These are phyloP conservation scores for Actinopyga echinites DNA, from an alignment of 53 echinoderm and acorn worm genomes.

Conservation along the genomic window DNA sequence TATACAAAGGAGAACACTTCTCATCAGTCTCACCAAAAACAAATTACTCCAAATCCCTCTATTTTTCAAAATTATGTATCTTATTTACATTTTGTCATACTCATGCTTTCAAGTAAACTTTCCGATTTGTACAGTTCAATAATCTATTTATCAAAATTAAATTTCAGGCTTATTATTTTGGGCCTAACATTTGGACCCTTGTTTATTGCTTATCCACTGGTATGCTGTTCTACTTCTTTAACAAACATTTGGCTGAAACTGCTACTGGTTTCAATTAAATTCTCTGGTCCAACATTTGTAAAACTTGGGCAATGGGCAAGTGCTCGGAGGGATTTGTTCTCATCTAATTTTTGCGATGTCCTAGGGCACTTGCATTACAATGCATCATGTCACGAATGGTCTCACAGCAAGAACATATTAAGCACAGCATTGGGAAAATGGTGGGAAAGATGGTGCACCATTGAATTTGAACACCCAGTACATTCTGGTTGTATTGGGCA, in stretches of 20 bases:
- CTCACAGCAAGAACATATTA: constrained; percentile 73
- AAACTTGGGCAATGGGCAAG: constrained; percentile 99
- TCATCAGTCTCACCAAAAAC: too few relatives aligned
- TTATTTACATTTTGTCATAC: too few relatives aligned
- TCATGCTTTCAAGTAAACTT: neutral
- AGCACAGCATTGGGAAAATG: constrained; percentile 76
- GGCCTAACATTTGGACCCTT: constrained; percentile 61
- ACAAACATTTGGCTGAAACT: constrained; percentile 58
- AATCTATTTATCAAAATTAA: constrained; percentile 47
- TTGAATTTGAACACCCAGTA: constrained; percentile 57
- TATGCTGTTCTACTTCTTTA: constrained; percentile 16
- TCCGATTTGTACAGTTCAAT: neutral
- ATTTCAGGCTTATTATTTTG: constrained; percentile 47
- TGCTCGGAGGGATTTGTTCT: constrained; percentile 86
- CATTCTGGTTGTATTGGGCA: constrained; percentile 97
- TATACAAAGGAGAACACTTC: too few relatives aligned
- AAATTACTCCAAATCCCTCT: too few relatives aligned
- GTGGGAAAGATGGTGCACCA: constrained; percentile 75
- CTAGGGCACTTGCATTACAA: constrained; percentile 84
- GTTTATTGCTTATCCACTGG: constrained; percentile 57
- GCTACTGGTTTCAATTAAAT: constrained; percentile 60
- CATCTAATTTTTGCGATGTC: constrained; percentile 76
- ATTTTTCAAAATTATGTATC: too few relatives aligned
- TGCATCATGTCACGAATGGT: constrained; percentile 81
- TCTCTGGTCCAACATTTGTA: constrained; percentile 93